Evolutionary conservation across 2,888 invertebrate genomes (phyloP).

Genomic region (Sarcophaga carnaria): DNA sequence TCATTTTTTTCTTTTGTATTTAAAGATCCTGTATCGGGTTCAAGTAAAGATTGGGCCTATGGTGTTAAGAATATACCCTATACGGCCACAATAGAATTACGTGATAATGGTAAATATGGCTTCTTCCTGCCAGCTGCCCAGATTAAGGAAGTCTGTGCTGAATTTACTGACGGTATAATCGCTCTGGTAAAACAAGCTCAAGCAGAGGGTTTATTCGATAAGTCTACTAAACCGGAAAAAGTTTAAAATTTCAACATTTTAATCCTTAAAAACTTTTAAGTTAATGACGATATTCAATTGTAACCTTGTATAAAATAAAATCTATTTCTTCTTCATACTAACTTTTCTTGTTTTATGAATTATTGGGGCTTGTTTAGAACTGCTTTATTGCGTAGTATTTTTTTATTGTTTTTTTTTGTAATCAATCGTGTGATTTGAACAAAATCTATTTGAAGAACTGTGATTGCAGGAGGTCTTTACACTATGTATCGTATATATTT

Average conservation of each 20-base stretch:
- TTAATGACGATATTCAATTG: no score
- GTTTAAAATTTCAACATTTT: not conserved
- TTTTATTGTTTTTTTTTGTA: no score
- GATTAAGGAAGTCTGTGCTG: constrained; percentile 85
- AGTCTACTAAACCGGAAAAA: not conserved
- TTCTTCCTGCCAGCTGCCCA: constrained; percentile 86
- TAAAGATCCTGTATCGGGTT: constrained; percentile 81
- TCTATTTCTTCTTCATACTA: no score
- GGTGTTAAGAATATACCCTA: constrained; percentile 83
- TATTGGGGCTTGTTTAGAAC: no score
- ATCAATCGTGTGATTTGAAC: no score
- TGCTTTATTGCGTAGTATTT: no score
- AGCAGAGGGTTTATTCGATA: constrained; percentile 72
- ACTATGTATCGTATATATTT: not conserved
- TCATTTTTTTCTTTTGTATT: not conserved
- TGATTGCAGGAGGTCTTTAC: not conserved
- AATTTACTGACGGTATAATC: constrained; percentile 83
- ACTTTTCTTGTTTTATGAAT: no score
- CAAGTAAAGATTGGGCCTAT: constrained; percentile 84
- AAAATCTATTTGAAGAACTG: not conserved
- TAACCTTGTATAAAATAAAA: no score
- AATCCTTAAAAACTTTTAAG: no score
- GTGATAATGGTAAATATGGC: constrained; percentile 87
- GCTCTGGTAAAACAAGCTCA: constrained; percentile 83
- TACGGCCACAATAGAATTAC: constrained; percentile 84